Evolutionary conservation across 2,797 vertebrate species (phyloP).

Genomic region (Ptychadena robeensis): DNA sequence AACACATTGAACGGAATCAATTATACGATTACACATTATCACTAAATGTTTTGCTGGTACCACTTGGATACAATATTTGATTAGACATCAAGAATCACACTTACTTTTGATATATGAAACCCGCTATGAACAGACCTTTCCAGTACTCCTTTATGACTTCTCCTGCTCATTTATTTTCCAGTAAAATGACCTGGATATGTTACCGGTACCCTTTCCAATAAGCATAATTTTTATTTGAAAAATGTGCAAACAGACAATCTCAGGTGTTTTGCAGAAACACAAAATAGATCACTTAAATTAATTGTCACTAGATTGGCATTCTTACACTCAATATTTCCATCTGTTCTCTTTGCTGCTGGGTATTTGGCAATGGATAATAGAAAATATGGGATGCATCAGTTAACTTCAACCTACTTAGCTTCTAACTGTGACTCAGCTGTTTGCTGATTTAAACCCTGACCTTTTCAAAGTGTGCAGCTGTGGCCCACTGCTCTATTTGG

Average conservation of each 20-base stretch:
- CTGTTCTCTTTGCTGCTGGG: conserved; percentile 55
- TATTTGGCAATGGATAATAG: conserved; percentile 51
- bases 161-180: neutral
- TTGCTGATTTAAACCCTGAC: conserved; percentile 53
- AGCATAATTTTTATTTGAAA: conserved; percentile 4
- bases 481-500: conserved; percentile 36
- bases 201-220: conserved; percentile 26
- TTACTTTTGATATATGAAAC: neutral
- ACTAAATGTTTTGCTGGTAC: neutral
- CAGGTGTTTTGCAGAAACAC: conserved; percentile 18
- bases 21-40: neutral
- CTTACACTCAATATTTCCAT: conserved; percentile 50
- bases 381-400: conserved; percentile 55
- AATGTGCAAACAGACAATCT: conserved; percentile 1
- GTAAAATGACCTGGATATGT: conserved; percentile 20
- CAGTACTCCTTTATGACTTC: neutral
- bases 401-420: conserved; percentile 54
- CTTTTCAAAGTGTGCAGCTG: conserved; percentile 54
- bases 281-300: conserved; percentile 53
- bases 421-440: conserved; percentile 56
- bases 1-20: neutral
- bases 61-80: neutral
- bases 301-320: conserved; percentile 55
- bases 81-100: neutral
- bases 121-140: neutral